A percentile compares a stretch with the other conserved stretches of the same genome.
Conservation (phyloP, 2,888 invertebrate genomes). For the Cheilosia impressa region DNA sequence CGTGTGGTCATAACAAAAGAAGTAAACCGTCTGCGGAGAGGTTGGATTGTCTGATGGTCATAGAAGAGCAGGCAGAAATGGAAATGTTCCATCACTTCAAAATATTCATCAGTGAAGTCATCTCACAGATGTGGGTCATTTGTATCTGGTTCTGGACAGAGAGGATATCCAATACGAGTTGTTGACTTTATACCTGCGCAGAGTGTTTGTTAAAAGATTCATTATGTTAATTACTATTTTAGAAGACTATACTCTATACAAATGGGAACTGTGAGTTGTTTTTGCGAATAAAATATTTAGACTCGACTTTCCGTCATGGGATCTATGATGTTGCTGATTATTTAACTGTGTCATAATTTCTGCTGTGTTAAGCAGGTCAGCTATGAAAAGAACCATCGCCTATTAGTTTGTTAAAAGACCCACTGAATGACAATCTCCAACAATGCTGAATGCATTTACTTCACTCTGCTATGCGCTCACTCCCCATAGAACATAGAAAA, state of each 20-base stretch:
- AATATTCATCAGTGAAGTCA: neutral
- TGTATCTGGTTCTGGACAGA: slow-evolving; percentile 16
- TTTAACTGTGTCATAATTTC: slow-evolving; percentile 28
- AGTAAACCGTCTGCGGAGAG: neutral
- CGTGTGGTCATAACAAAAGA: neutral
- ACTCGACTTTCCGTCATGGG: neutral
- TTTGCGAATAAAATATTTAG: neutral
- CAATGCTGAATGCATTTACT: too few relatives aligned
- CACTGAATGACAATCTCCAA: too few relatives aligned
- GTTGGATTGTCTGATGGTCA: neutral
- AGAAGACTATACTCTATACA: slow-evolving; percentile 6
- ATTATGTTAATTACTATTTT: slow-evolving; percentile 35
- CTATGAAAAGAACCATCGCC: too few relatives aligned
- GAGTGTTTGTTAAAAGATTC: slow-evolving; percentile 16
- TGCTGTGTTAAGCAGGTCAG: neutral
- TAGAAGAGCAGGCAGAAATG: slow-evolving; percentile 1
- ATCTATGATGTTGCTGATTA: neutral
- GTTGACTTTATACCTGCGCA: neutral
- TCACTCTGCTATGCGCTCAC: too few relatives aligned
- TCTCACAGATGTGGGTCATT: slow-evolving; percentile 27
- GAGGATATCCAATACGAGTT: neutral
- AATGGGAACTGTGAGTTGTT: slow-evolving; percentile 1
- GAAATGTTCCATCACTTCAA: slow-evolving; percentile 4
- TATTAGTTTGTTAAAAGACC: too few relatives aligned
- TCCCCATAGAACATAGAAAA: too few relatives aligned